phyloP scores from a whole-genome alignment of 2,888 invertebrate genomes.

The Corythucha ciliata region DNA sequence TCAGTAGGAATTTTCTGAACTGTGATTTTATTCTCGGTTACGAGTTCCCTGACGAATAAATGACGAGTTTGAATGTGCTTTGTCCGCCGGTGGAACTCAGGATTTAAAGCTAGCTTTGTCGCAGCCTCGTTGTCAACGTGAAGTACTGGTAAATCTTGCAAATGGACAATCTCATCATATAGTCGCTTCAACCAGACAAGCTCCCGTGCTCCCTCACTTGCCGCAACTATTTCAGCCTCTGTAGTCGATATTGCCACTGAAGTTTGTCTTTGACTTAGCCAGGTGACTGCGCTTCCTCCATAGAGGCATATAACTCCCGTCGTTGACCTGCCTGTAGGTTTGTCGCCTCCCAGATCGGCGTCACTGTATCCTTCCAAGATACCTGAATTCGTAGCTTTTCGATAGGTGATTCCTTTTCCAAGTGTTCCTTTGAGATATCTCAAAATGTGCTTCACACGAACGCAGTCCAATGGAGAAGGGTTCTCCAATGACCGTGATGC shows the following conservation, averaged over 20 bases:
- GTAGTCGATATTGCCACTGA: constrained; percentile 20
- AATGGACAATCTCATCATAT: constrained; percentile 11
- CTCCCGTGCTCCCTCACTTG: constrained; percentile 14
- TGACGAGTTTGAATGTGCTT: constrained; percentile 5
- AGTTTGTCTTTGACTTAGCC: constrained; percentile 14
- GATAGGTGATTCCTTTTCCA: constrained; percentile 15
- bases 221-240: constrained; percentile 13
- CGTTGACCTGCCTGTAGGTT: constrained; percentile 16
- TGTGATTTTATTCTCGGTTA: constrained; percentile 1
- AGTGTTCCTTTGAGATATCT: constrained; percentile 28
- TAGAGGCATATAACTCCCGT: constrained; percentile 15
- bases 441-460: constrained; percentile 22
- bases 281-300: constrained; percentile 11
- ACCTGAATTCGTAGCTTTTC: neutral
- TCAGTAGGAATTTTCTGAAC: neutral
- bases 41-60: neutral
- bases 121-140: constrained; percentile 15
- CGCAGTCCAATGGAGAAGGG: constrained; percentile 13
- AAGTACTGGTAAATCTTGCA: neutral
- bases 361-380: constrained; percentile 31
- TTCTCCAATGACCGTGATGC: constrained; percentile 21
- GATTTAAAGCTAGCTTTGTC: constrained; percentile 13
- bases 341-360: constrained; percentile 33
- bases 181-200: constrained; percentile 12
- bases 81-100: constrained; percentile 16